Conservation (phyloP, 2,113 vertebrate genomes). For the Mus pahari region DNA sequence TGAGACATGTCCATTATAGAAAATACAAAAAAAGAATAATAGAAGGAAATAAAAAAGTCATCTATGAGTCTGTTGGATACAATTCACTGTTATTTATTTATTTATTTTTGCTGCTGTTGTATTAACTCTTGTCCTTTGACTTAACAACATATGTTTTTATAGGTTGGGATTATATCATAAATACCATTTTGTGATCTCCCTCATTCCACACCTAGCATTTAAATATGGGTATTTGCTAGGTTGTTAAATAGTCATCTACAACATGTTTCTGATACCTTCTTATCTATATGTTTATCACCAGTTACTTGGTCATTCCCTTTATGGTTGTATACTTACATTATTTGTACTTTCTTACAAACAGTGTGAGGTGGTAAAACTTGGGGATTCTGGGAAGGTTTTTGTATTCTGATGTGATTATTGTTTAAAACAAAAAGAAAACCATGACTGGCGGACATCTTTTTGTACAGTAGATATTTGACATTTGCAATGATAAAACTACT, state of each 20-base stretch:
- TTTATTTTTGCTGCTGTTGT: neutral
- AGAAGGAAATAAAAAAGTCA: conserved; percentile 57
- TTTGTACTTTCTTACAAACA: conserved; percentile 60
- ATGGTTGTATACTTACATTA: conserved; percentile 41
- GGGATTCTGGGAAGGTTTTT: conserved; percentile 53
- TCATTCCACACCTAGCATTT: conserved; percentile 27
- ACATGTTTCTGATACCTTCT: conserved; percentile 37
- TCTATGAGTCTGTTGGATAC: neutral
- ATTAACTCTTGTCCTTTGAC: conserved; percentile 34
- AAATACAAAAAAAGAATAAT: conserved; percentile 53
- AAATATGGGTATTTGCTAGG: conserved; percentile 50
- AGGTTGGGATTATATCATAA: conserved; percentile 48
- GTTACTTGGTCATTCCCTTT: conserved; percentile 50
- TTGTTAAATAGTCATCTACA: conserved; percentile 48
- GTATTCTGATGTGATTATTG: conserved; percentile 37
- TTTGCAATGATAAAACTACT: conserved; percentile 21
- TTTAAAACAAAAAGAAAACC: conserved; percentile 53
- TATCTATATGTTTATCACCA: neutral
- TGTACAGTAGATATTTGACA: conserved; percentile 51
- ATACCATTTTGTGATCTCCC: conserved; percentile 48
- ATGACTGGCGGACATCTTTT: conserved; percentile 33
- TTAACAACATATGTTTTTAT: conserved; percentile 56
- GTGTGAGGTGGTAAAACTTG: conserved; percentile 45
- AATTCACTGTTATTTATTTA: neutral
- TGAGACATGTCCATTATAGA: conserved; percentile 45